A percentile compares a stretch with the other conserved stretches of the same genome.
phyloP scores from a whole-genome alignment of 1,140 invertebrate genomes.

The Papilio aristodemus region DNA sequence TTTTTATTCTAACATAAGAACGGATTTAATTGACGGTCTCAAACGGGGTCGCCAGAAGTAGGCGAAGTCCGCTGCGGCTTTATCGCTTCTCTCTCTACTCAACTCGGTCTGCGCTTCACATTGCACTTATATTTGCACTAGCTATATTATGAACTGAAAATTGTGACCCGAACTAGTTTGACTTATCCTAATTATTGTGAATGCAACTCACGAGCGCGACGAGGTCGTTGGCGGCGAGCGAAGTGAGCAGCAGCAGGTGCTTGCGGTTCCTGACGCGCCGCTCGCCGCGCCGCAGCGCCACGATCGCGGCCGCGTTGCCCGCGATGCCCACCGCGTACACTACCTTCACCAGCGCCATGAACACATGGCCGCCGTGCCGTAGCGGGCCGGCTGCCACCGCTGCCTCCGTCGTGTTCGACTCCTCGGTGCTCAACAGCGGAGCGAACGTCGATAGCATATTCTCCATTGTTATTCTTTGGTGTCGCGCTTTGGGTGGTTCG shows the following conservation, averaged over 20 bases:
- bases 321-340: conserved; percentile 73
- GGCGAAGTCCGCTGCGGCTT: neutral
- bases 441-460: conserved; percentile 25
- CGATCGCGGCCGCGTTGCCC: conserved; percentile 70
- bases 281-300: conserved; percentile 70
- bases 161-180: too few species aligned
- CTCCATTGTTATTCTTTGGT: conserved; percentile 18
- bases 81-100: neutral
- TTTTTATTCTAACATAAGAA: neutral
- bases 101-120: too few species aligned
- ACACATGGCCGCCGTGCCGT: conserved; percentile 13
- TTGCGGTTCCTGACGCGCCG: conserved; percentile 87
- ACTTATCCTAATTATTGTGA: too few species aligned
- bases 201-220: conserved; percentile 84
- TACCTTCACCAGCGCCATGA: conserved; percentile 49
- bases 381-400: neutral
- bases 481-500: neutral
- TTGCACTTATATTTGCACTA: too few species aligned
- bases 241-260: conserved; percentile 88
- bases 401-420: neutral
- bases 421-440: neutral
- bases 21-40: neutral
- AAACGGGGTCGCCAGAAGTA: conserved; percentile 4
- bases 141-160: too few species aligned
- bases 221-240: conserved; percentile 89